Evolutionary conservation across 2,113 vertebrate genomes (phyloP).

Genomic region (Connochaetes taurinus): DNA sequence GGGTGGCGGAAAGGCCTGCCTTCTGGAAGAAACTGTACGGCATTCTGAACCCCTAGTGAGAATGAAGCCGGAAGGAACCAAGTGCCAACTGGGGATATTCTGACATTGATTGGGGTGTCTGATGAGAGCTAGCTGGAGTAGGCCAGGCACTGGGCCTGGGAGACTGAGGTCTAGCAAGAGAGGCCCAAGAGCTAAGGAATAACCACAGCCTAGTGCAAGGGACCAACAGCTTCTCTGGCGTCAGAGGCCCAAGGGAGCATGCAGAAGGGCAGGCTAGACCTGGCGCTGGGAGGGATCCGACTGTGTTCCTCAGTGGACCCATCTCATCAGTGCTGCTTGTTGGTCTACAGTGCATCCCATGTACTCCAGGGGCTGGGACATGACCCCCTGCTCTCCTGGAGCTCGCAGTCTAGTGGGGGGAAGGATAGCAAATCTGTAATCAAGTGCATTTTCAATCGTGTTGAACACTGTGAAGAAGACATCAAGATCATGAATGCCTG

Average conservation of each 20-base stretch:
- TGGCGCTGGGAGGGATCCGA: neutral
- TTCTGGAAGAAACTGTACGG: neutral
- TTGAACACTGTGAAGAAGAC: neutral
- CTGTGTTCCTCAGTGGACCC: accelerated
- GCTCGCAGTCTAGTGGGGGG: neutral
- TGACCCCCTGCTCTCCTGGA: neutral
- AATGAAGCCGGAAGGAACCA: neutral
- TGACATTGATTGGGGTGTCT: neutral
- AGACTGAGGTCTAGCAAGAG: neutral
- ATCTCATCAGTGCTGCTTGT: neutral
- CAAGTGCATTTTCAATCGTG: neutral
- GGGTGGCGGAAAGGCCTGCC: neutral
- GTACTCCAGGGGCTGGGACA: neutral
- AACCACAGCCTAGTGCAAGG: neutral
- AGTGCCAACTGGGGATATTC: neutral
- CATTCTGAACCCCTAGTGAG: neutral
- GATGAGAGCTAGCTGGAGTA: neutral
- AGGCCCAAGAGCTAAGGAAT: neutral
- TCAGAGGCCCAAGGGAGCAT: neutral
- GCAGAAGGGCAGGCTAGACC: accelerated
- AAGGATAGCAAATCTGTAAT: neutral
- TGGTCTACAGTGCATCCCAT: neutral
- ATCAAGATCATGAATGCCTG: neutral
- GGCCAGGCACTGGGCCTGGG: neutral
- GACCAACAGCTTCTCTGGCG: neutral